These are phyloP conservation scores for Hyles lineata DNA, from an alignment of 2,888 invertebrate species.

Conservation along the genomic window DNA sequence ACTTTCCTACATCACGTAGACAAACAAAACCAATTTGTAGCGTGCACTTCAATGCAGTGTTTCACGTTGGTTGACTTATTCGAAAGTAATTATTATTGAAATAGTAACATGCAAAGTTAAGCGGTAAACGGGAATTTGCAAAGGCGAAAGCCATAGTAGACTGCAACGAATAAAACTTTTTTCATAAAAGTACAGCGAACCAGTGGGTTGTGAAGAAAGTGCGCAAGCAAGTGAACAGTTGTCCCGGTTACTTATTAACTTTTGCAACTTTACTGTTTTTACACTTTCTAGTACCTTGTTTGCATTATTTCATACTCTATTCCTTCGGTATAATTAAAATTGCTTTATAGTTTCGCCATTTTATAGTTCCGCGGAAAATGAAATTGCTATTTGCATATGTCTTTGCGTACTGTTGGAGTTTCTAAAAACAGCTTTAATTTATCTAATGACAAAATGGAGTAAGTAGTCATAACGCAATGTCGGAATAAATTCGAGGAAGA, in stretches of 20 bases:
- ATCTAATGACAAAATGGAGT: not conserved
- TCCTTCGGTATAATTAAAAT: not conserved
- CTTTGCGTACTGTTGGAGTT: not conserved
- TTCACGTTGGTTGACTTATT: conserved; percentile 31
- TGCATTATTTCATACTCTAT: conserved; percentile 42
- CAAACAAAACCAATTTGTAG: conserved; percentile 29
- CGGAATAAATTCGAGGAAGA: conserved; percentile 34
- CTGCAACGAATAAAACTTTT: conserved; percentile 77
- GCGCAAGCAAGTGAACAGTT: conserved; percentile 72
- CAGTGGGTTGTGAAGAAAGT: conserved; percentile 71
- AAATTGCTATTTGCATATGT: not conserved
- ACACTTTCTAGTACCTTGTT: conserved; percentile 52
- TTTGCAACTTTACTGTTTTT: conserved; percentile 71
- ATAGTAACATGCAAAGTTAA: conserved; percentile 44
- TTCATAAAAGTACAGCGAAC: conserved; percentile 79
- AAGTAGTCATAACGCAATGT: conserved; percentile 37
- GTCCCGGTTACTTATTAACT: conserved; percentile 77
- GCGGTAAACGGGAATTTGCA: conserved; percentile 59
- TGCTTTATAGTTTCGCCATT: too few species aligned
- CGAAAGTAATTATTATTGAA: conserved; percentile 20
- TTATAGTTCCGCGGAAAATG: not conserved
- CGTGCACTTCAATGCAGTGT: conserved; percentile 32
- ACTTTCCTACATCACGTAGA: conserved; percentile 35
- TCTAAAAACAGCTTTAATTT: not conserved
- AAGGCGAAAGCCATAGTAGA: conserved; percentile 59